Percentiles rank a stretch among this genome's conserved stretches.
Evolutionary conservation across 2,888 invertebrate genomes (phyloP).

Genomic region (Spilosoma lubricipeda): DNA sequence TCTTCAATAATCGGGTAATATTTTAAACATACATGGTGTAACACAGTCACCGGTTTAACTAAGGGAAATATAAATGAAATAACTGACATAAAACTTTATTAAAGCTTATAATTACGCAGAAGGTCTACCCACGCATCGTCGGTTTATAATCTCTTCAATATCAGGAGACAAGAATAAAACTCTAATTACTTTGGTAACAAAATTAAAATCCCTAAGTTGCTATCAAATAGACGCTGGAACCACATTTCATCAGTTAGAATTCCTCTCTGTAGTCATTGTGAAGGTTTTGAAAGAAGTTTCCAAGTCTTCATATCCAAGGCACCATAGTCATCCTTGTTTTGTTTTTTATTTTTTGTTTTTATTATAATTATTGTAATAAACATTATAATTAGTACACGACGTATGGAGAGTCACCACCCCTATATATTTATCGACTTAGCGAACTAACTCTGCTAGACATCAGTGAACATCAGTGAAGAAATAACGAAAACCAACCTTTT

Average conservation of each 20-base stretch:
- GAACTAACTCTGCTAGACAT: too few species aligned
- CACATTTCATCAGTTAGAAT: not conserved
- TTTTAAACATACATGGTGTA: not conserved
- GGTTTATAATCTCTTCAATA: not conserved
- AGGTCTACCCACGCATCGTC: not conserved
- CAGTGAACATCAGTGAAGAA: too few species aligned
- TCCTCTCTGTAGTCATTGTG: not conserved
- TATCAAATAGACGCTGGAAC: not conserved
- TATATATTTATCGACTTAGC: too few species aligned
- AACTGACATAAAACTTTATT: too few species aligned
- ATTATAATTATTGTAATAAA: too few species aligned
- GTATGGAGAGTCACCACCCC: too few species aligned
- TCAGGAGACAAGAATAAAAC: not conserved
- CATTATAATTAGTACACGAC: too few species aligned
- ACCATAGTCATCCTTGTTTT: too few species aligned
- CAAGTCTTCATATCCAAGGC: too few species aligned
- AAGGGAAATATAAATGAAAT: not conserved
- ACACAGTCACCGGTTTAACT: not conserved
- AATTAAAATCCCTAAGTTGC: not conserved
- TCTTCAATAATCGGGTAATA: not conserved
- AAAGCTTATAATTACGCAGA: not conserved
- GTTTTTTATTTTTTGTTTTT: too few species aligned
- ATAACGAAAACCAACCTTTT: too few species aligned
- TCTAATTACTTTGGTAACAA: not conserved
- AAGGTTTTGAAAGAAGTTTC: not conserved